These are phyloP conservation scores for Morone chrysops DNA, from an alignment of 2,113 vertebrate species.

Conservation along the genomic window DNA sequence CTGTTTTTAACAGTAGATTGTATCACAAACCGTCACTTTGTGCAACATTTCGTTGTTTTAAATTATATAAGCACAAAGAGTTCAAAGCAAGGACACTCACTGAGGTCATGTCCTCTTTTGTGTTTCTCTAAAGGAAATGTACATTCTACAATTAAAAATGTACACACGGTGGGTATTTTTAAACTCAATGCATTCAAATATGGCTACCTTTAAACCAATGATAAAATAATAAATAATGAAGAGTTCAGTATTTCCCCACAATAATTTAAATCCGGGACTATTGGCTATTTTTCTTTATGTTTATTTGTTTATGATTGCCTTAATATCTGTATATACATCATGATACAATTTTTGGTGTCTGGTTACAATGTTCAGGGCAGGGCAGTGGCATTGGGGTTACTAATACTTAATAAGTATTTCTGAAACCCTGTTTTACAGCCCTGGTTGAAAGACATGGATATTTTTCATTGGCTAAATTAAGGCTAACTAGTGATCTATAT, in stretches of 20 bases:
- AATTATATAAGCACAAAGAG: neutral
- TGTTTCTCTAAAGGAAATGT: neutral
- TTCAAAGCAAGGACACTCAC: neutral
- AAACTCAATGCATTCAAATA: neutral
- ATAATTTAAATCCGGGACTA: neutral
- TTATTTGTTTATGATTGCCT: neutral
- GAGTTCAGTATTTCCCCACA: neutral
- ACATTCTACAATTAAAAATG: neutral
- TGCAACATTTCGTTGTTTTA: neutral
- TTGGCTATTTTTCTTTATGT: neutral
- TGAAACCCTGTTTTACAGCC: neutral
- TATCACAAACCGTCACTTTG: neutral
- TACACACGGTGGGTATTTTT: neutral
- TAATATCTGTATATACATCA: neutral
- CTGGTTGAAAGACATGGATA: neutral
- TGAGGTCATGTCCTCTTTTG: neutral
- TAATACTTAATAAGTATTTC: neutral
- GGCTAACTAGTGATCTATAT: too few species aligned
- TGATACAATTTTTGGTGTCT: neutral
- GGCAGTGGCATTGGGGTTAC: too few species aligned
- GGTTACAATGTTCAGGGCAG: neutral
- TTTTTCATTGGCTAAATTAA: neutral
- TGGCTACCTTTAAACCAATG: neutral
- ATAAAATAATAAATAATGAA: neutral
- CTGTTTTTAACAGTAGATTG: neutral